A percentile compares a stretch with the other conserved stretches of the same genome.
These are phyloP conservation scores for Sitophilus oryzae DNA, from an alignment of 1,140 invertebrate genomes.

Conservation along the genomic window DNA sequence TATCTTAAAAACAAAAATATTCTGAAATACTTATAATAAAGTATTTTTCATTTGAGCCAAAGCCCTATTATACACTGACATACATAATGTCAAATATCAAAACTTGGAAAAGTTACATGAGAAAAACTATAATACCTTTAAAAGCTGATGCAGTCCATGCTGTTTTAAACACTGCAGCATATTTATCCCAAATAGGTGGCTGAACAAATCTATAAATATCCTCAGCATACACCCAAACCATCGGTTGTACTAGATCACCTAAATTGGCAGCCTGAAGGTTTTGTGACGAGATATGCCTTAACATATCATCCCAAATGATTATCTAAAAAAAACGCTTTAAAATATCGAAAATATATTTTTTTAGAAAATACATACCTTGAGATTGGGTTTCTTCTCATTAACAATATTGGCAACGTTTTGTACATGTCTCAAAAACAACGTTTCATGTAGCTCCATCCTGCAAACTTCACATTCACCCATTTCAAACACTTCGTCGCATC, in stretches of 20 bases:
- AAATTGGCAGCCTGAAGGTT: constrained; percentile 63
- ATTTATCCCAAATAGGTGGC: constrained; percentile 69
- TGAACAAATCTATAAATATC: constrained; percentile 49
- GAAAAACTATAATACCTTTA: constrained; percentile 60
- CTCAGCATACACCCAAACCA: constrained; percentile 76
- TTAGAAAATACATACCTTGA: constrained; percentile 36
- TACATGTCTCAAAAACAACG: constrained; percentile 69
- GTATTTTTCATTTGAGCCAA: no score
- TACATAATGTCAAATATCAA: no score
- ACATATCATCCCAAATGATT: constrained; percentile 95
- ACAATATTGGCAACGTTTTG: constrained; percentile 56
- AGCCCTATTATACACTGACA: no score
- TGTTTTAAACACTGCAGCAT: constrained; percentile 71
- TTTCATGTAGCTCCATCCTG: constrained; percentile 46
- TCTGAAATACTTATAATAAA: no score
- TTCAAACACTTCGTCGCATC: constrained; percentile 77
- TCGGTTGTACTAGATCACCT: constrained; percentile 72
- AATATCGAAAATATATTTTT: not conserved
- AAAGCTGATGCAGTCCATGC: constrained; percentile 93
- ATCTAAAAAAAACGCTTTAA: constrained; percentile 38
- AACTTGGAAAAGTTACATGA: no score
- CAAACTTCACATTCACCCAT: constrained; percentile 76
- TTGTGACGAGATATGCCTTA: constrained; percentile 65
- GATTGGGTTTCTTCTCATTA: constrained; percentile 54
- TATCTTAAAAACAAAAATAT: no score